These are phyloP conservation scores for Myathropa florea DNA, from an alignment of 2,888 invertebrate species.

Conservation along the genomic window DNA sequence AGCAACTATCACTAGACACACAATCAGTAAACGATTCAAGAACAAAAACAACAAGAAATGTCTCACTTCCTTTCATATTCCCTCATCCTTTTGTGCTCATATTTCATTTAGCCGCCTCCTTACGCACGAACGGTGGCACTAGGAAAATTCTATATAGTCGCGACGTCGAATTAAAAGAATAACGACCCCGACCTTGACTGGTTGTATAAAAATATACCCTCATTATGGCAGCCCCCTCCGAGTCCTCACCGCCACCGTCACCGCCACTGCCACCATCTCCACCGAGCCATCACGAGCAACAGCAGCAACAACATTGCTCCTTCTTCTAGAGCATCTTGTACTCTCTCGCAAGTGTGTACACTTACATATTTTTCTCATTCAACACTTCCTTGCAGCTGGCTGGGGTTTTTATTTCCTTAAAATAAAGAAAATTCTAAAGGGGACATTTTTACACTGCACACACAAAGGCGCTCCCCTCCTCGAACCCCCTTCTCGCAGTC, in stretches of 20 bases:
- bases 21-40: not conserved
- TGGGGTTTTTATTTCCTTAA: constrained; percentile 69
- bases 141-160: constrained; percentile 72
- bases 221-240: constrained; percentile 49
- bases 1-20: constrained; percentile 3
- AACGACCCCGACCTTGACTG: constrained; percentile 76
- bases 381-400: constrained; percentile 71
- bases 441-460: constrained; percentile 69
- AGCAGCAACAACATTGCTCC: not conserved
- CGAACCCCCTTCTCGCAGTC: not conserved
- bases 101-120: constrained; percentile 61
- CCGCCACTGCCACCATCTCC: not conserved
- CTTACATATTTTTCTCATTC: constrained; percentile 61
- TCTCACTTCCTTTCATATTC: constrained; percentile 46
- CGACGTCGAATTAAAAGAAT: constrained; percentile 76
- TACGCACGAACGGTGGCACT: constrained; percentile 71
- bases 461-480: constrained; percentile 18
- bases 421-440: constrained; percentile 67
- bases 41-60: constrained; percentile 8
- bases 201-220: constrained; percentile 67
- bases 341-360: constrained; percentile 55
- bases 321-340: constrained; percentile 20
- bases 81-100: constrained; percentile 31
- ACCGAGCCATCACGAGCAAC: not conserved
- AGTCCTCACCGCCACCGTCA: no score